Conservation (phyloP, 1,140 invertebrate genomes). For the Bicyclus anynana region DNA sequence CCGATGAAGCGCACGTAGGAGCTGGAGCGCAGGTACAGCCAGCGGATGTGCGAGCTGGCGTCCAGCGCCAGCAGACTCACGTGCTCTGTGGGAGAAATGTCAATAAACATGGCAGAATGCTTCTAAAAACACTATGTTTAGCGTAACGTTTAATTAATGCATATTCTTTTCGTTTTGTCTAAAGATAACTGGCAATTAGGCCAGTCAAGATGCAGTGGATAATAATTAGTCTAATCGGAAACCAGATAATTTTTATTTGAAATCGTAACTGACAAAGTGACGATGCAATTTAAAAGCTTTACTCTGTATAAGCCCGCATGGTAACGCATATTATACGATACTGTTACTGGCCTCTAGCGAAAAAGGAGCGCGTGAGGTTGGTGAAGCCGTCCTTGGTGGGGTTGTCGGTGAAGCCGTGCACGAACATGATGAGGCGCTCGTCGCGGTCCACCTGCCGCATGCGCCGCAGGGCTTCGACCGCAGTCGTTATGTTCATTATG, state of each 20-base stretch:
- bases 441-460: constrained; percentile 29
- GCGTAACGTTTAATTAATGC: no score
- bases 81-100: not conserved
- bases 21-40: not conserved
- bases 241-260: no score
- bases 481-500: constrained; percentile 41
- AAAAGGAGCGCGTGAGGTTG: not conserved
- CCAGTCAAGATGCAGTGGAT: no score
- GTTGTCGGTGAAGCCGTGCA: constrained; percentile 42
- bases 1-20: not conserved
- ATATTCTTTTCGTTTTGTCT: no score
- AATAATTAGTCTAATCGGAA: no score
- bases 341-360: no score
- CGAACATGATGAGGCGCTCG: constrained; percentile 48
- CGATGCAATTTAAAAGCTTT: no score
- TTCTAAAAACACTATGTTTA: no score
- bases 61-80: not conserved
- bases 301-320: no score
- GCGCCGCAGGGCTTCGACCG: constrained; percentile 26
- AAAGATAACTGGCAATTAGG: no score
- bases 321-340: no score
- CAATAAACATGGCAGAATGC: not conserved
- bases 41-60: not conserved
- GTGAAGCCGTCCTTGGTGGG: not conserved
- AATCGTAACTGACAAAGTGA: no score